Evolutionary conservation across 2,888 invertebrate genomes (phyloP), one percentile per base, ranked within the genome.

Genomic region (Rhabditoides inermis): DNA sequence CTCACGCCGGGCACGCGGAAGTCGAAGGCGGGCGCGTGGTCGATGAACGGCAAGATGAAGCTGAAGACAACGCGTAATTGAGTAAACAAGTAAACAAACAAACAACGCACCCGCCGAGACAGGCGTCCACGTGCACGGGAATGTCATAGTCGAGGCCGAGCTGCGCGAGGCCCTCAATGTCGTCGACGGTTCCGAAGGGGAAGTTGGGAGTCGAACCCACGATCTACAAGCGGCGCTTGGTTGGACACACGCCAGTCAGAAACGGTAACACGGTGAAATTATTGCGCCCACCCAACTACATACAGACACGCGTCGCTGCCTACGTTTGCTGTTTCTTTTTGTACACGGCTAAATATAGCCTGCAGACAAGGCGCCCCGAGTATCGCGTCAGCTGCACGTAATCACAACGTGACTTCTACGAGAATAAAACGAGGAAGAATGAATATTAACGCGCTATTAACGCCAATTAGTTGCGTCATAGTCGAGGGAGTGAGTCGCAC

Each of bases 101-200:
- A 2, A 90, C 84, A 28, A 95, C 81, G 80, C 95, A 95, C 30
- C 95, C 95, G 32, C 98, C 98, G 3, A 98, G 83, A 73, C 98
- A 98, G 28, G 88, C 88, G 80, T 98, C 98, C 27, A 95, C 94
- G 81, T 98, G 98, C 0, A 98, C 86, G 1, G 98, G 95, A 56
- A 98, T 85, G 57, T 85, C 60, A 55, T 74, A 75, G 39, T 58
- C 53, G 30, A 67, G 45, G 20, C 82, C 82, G 7, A 82, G 65
- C 78, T 80, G 57, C 0, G 88, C 86, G 60, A 98, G 85, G 0
- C 84, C 85, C 66, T 83, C 82, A 55, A 98, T 88, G 72, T 92
- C 85, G 79, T 98, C 98, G 79, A 91, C 86, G 0, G 90, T 88
- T 23, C 98, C 98, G 79, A 95, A 94, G 0, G 98, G 94, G 79